phyloP scores from a whole-genome alignment of 2,888 invertebrate species.

The Toxonevra muliebris region DNA sequence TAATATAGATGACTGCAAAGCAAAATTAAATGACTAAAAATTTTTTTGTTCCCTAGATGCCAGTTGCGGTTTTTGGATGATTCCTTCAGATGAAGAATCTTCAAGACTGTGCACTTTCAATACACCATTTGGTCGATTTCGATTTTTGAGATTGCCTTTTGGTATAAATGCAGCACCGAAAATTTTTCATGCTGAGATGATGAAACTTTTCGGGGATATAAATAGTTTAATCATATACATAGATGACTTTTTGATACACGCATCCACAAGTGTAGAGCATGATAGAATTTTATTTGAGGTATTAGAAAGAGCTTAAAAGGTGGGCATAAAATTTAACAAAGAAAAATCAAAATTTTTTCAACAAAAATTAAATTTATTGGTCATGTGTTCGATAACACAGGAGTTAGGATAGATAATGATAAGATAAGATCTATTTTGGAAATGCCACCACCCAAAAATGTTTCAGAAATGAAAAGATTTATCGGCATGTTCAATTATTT shows the following conservation, averaged over 20 bases:
- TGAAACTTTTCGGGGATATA: constrained; percentile 34
- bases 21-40: constrained; percentile 29
- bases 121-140: constrained; percentile 42
- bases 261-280: constrained; percentile 30
- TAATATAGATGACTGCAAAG: constrained; percentile 31
- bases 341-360: constrained; percentile 24
- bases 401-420: constrained; percentile 21
- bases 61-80: constrained; percentile 41
- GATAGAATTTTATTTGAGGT: constrained; percentile 29
- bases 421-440: constrained; percentile 27
- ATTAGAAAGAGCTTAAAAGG: constrained; percentile 31
- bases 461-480: constrained; percentile 30
- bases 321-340: constrained; percentile 36
- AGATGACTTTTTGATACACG: constrained; percentile 37
- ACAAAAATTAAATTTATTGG: constrained; percentile 32
- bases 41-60: constrained; percentile 34
- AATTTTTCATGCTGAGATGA: constrained; percentile 36
- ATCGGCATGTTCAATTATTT: constrained; percentile 41
- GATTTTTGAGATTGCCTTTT: constrained; percentile 38
- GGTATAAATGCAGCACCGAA: constrained; percentile 36
- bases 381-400: constrained; percentile 26
- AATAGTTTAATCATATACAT: constrained; percentile 33
- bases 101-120: constrained; percentile 43
- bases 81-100: constrained; percentile 40
- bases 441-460: constrained; percentile 20